These are phyloP conservation scores for Serrognathus titanus DNA, from an alignment of 2,888 invertebrate species.

Conservation along the genomic window DNA sequence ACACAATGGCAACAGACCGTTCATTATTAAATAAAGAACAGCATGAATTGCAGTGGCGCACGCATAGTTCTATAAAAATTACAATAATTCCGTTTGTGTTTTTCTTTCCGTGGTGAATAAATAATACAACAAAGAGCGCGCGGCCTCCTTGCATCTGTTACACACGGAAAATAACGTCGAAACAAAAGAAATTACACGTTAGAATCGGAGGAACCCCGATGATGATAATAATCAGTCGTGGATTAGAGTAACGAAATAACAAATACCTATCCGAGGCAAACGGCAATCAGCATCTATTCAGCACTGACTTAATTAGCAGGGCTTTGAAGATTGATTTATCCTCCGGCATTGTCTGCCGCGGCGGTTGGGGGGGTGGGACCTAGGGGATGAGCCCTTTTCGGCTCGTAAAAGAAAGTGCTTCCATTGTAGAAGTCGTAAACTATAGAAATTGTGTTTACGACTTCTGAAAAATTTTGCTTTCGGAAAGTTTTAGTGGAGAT, in stretches of 20 bases:
- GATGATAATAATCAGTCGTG: conserved; percentile 22
- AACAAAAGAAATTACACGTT: too few relatives aligned
- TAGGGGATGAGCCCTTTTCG: background rate
- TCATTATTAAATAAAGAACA: too few relatives aligned
- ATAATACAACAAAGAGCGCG: too few relatives aligned
- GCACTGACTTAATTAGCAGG: conserved; percentile 34
- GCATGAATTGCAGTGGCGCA: too few relatives aligned
- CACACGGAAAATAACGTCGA: too few relatives aligned
- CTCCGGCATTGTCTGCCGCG: conserved; percentile 34
- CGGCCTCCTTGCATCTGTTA: too few relatives aligned
- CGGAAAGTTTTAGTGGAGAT: too few relatives aligned
- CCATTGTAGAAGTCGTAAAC: conserved; percentile 2
- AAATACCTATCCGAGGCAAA: conserved; percentile 24
- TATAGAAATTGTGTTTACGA: conserved; percentile 1
- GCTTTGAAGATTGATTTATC: conserved; percentile 39
- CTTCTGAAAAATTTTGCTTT: background rate
- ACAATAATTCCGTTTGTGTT: too few relatives aligned
- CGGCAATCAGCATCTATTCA: conserved; percentile 28
- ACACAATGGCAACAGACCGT: too few relatives aligned
- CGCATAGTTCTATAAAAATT: too few relatives aligned
- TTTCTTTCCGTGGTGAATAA: too few relatives aligned
- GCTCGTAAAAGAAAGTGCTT: conserved; percentile 2
- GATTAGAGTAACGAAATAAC: conserved; percentile 18
- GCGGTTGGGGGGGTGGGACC: conserved; percentile 23
- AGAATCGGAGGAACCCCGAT: conserved; percentile 6